These are phyloP conservation scores for Siderastrea siderea DNA, from an alignment of 92 coral and sea anemone genomes.

Conservation along the genomic window DNA sequence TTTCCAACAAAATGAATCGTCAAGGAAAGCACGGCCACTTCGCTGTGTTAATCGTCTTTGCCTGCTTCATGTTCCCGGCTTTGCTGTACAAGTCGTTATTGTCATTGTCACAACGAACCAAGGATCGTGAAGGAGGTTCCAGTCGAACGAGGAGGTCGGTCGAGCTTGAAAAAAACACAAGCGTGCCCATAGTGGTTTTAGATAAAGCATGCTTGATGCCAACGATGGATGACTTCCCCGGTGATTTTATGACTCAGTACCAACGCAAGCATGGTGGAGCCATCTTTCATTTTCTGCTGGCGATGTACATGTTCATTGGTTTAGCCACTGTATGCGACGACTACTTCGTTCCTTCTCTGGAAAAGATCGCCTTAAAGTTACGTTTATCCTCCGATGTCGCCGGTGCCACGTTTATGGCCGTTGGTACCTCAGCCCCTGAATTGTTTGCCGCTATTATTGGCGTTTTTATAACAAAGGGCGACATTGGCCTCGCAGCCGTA, in stretches of 20 bases:
- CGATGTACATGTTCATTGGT: constrained; percentile 83
- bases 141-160: constrained; percentile 32
- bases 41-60: constrained; percentile 37
- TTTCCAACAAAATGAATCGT: background rate
- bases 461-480: constrained; percentile 79
- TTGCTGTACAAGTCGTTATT: constrained; percentile 49
- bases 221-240: constrained; percentile 85
- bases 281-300: constrained; percentile 66
- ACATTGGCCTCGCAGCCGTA: constrained; percentile 82
- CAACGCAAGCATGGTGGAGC: constrained; percentile 82
- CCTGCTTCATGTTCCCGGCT: constrained; percentile 75
- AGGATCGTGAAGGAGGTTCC: background rate
- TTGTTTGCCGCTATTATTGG: constrained; percentile 89
- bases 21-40: constrained; percentile 15
- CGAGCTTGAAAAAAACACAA: background rate
- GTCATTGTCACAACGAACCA: background rate
- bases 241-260: constrained; percentile 68
- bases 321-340: constrained; percentile 89
- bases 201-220: constrained; percentile 23
- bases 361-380: constrained; percentile 75
- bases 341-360: constrained; percentile 86
- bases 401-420: constrained; percentile 95
- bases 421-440: constrained; percentile 92
- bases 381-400: constrained; percentile 86
- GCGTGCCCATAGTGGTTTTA: background rate